Conservation (phyloP, 2,888 invertebrate genomes). For the Aricia artaxerxes region DNA sequence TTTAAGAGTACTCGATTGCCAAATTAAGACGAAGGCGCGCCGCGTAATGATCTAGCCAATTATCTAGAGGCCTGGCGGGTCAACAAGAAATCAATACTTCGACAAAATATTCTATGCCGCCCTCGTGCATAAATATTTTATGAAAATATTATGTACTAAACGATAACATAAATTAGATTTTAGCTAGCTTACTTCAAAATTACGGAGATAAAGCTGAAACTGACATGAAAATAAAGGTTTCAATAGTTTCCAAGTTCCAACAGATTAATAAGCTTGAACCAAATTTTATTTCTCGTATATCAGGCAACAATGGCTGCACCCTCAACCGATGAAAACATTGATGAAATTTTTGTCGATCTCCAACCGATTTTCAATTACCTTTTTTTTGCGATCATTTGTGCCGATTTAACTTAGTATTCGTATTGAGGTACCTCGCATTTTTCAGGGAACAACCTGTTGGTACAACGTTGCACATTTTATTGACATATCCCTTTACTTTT, state of each 20-base stretch:
- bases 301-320: not conserved
- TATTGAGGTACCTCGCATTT: conserved; percentile 7
- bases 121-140: not conserved
- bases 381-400: conserved; percentile 1
- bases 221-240: not conserved
- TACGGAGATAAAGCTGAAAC: no score
- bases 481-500: not conserved
- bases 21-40: conserved; percentile 28
- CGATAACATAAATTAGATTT: not conserved
- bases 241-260: not conserved
- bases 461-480: not conserved
- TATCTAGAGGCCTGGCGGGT: conserved; percentile 18
- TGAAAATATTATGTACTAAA: not conserved
- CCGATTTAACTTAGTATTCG: conserved; percentile 23
- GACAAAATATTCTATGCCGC: conserved; percentile 10
- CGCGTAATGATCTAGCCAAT: conserved; percentile 26
- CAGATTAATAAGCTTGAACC: not conserved
- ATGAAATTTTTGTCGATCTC: conserved; percentile 11
- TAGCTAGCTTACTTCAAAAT: no score
- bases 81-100: conserved; percentile 28
- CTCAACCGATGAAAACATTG: not conserved
- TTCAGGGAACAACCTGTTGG: conserved; percentile 14
- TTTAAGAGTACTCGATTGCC: not conserved
- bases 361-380: not conserved
- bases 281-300: not conserved